Conservation (phyloP, 1,140 invertebrate species). For the Aphaenogaster floridana region DNA sequence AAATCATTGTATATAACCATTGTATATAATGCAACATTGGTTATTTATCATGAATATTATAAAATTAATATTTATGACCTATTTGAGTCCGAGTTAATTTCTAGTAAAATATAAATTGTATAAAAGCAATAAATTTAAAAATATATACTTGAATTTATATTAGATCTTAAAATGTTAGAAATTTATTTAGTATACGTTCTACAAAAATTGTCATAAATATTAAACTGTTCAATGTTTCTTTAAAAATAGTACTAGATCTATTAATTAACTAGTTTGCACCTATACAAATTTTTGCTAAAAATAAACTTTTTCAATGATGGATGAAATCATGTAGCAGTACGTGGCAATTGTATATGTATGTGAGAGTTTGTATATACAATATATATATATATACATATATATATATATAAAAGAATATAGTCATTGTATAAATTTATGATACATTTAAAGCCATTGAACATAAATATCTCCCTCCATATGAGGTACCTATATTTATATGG, state of each 20-base stretch:
- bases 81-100: constrained; percentile 20
- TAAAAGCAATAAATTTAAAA: neutral
- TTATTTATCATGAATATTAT: constrained; percentile 36
- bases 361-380: neutral
- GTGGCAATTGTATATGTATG: constrained; percentile 12
- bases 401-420: constrained; percentile 9
- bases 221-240: constrained; percentile 12
- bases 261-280: constrained; percentile 31
- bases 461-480: neutral
- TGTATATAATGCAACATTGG: constrained; percentile 15
- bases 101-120: neutral
- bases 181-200: neutral
- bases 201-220: constrained; percentile 33
- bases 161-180: neutral
- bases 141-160: constrained; percentile 16
- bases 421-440: constrained; percentile 42
- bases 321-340: constrained; percentile 42
- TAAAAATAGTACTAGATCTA: constrained; percentile 2
- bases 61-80: constrained; percentile 16
- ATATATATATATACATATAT: neutral
- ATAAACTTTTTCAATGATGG: constrained; percentile 27
- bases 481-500: constrained; percentile 40
- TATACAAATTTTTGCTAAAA: constrained; percentile 25
- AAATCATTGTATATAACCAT: constrained; percentile 8
- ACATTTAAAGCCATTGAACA: constrained; percentile 49